These are phyloP conservation scores for Acanthornis magna DNA, from an alignment of 2,797 vertebrate species.

Conservation along the genomic window DNA sequence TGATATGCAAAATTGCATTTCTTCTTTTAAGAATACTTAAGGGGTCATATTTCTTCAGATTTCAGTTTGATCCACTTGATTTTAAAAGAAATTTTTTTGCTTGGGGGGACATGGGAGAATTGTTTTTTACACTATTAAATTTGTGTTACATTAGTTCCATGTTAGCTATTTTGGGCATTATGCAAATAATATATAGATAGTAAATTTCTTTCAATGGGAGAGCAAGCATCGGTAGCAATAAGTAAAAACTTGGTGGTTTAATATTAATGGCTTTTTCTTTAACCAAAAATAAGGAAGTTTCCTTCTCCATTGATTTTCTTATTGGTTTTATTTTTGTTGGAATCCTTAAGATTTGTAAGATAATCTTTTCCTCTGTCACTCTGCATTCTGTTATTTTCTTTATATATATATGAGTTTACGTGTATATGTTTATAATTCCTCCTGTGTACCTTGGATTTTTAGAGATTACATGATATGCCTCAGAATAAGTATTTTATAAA, in stretches of 20 bases:
- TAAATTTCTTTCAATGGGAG: not conserved
- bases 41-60: not conserved
- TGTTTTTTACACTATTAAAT: not conserved
- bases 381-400: not conserved
- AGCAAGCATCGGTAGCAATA: not conserved
- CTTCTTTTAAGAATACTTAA: not conserved
- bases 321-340: not conserved
- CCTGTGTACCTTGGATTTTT: not conserved
- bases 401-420: not conserved
- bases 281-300: not conserved
- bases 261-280: not conserved
- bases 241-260: not conserved
- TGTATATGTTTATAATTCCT: not conserved
- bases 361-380: not conserved
- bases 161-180: not conserved
- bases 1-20: not conserved
- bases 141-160: not conserved
- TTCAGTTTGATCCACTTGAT: not conserved
- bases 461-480: not conserved
- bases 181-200: not conserved
- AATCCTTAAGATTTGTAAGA: not conserved
- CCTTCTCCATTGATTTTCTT: not conserved
- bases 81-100: not conserved
- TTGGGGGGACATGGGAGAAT: not conserved
- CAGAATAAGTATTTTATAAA: constrained; percentile 3